These are phyloP conservation scores for Ptyas mucosa DNA, from an alignment of 2,113 vertebrate species.

Conservation along the genomic window DNA sequence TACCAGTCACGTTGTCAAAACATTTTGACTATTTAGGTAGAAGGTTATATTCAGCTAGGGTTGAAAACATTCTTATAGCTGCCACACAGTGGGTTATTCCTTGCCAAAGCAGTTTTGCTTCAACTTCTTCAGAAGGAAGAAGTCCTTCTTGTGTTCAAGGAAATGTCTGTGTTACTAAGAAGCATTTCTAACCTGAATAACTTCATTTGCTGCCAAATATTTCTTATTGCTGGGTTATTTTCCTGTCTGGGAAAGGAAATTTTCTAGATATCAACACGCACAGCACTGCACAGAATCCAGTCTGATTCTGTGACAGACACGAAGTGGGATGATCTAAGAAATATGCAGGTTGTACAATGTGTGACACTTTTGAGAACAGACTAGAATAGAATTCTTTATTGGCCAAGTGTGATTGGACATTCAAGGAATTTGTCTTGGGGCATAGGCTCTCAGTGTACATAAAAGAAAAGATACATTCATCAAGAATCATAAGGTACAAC, in stretches of 20 bases:
- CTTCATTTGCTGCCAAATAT: neutral
- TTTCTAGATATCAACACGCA: neutral
- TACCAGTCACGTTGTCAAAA: neutral
- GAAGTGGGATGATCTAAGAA: neutral
- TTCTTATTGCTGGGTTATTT: neutral
- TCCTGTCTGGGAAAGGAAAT: neutral
- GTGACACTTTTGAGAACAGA: neutral
- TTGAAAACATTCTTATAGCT: neutral
- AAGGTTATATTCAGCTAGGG: neutral
- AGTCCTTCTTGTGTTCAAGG: neutral
- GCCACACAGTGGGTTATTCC: neutral
- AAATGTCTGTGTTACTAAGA: neutral
- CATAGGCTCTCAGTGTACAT: too few species aligned
- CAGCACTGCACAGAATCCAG: neutral
- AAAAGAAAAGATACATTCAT: too few species aligned
- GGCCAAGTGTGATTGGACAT: too few species aligned
- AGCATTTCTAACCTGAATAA: neutral
- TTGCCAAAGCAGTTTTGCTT: neutral
- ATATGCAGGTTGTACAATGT: neutral
- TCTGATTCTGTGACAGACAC: neutral
- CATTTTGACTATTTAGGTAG: neutral
- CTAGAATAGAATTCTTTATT: too few species aligned
- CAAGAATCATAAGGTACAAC: too few species aligned
- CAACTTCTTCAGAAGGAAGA: neutral
- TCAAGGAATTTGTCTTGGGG: too few species aligned